Evolutionary conservation across 1,140 invertebrate genomes (phyloP), one percentile per base, ranked within the genome.

Genomic region (Cephus cinctus): DNA sequence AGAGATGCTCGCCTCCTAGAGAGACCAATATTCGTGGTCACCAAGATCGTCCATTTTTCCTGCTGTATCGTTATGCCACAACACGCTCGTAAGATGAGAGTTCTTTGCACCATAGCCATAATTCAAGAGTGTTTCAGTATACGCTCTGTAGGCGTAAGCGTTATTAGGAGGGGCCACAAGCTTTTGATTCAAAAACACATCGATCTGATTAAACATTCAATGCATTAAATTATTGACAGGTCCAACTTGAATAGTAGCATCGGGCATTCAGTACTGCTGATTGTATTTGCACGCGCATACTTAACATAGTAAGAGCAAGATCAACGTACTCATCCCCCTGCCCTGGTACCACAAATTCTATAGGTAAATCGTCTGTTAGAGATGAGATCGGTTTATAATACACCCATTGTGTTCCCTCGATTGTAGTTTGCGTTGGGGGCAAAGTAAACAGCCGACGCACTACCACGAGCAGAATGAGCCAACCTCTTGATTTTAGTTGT

Each of bases 141-240:
- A 78, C 2, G 67, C 64, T 41, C 67, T 45, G 53, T 75, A 78
- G n/a, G 65, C 61, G 57, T 79, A 78, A 11, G 65, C 68, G 46
- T 71, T 69, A 35, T 67, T 70, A 14, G 67, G 56, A 0, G 69
- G 61, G 11, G 69, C 73, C 2, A 78, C 52, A 15, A 73, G 51
- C 59, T 71, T 75, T 54, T 76, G 70, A 62, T 78, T 77, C 4
- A 78, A 61, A 53, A 65, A 69, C 12, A 77, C 51, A 50, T 72
- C 65, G 1, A 76, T 51, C 43, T 73, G 67, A 53, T 50, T 67
- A 45, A 77, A 76, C 21, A 78, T 48, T n/a, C 64, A 70, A 56
- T 75, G 67, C 19, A 75, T 6, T 48, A 68, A 64, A 62, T 76
- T 72, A 54, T 75, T 75, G 4, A 65, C 50, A 11, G 58, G 56